phyloP scores from a whole-genome alignment of 2,888 invertebrate species.

The Clanis bilineata region DNA sequence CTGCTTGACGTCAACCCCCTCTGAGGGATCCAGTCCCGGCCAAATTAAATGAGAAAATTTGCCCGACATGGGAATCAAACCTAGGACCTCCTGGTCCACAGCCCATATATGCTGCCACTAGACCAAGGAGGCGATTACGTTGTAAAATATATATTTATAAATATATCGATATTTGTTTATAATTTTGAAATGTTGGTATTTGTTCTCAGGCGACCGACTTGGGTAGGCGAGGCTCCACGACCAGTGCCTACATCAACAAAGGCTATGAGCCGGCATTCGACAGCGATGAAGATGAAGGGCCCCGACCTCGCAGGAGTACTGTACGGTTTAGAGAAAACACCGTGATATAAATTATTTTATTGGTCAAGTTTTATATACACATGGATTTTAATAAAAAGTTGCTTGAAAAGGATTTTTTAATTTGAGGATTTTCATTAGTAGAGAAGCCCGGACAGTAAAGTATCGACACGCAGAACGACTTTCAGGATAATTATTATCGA shows the following conservation, averaged over 20 bases:
- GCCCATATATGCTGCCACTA: too few relatives aligned
- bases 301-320: conserved; percentile 63
- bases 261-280: conserved; percentile 87
- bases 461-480: too few relatives aligned
- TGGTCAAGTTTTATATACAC: background rate
- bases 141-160: background rate
- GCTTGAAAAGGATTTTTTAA: background rate
- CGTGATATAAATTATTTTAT: conserved; percentile 25
- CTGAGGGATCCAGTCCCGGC: too few relatives aligned
- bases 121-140: too few relatives aligned
- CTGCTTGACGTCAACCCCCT: too few relatives aligned
- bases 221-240: conserved; percentile 42
- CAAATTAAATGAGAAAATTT: too few relatives aligned
- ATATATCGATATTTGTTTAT: background rate
- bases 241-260: conserved; percentile 80
- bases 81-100: too few relatives aligned
- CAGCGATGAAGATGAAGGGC: conserved; percentile 84
- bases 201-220: conserved; percentile 65
- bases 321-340: conserved; percentile 58
- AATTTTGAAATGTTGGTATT: conserved; percentile 14
- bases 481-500: too few relatives aligned
- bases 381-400: background rate
- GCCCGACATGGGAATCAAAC: too few relatives aligned
- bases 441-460: too few relatives aligned
- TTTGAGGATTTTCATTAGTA: too few relatives aligned